Evolutionary conservation across 2,113 vertebrate species (phyloP), one percentile per base, ranked within the genome.

Genomic region (Aspidoscelis tigris): DNA sequence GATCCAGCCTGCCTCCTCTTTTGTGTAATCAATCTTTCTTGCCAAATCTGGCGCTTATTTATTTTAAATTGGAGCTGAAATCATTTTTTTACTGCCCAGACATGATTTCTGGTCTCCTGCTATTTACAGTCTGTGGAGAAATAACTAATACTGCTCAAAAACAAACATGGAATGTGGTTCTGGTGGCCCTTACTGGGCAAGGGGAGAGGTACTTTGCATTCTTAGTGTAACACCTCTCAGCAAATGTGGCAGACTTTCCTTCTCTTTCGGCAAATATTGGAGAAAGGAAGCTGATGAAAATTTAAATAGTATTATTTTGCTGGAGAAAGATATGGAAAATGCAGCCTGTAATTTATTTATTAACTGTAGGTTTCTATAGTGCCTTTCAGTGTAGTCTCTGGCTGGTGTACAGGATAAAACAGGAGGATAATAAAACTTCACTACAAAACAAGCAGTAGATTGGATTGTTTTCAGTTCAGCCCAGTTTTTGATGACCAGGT

Each of bases 111-210:
- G 24, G 55, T 20, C 47, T 11, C 7, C 21, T 73, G 43, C 70
- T 26, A 33, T 83, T 89, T 85, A 75, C 26, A 86, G 47, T 74
- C 66, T 1, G 0, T 12, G 24, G 70, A 2, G 9, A 50, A 76
- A 43, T 64, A 1, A 0, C 85, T 55, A 4, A 70, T 26, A 80
- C 84, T 87, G 66, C 43, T 43, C 53, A 18, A 58, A 83, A 83
- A 81, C 81, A 87, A 91, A 86, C 89, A 78, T 80, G 75, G 12
- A 71, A n/a, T 78, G 41, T 58, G 80, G 83, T 92, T 81, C 50
- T 0, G 0, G 20, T 14, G 50, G 12, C 1, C 70, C 81, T 76
- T 78, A 66, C 85, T 76, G 44, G 69, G 84, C 86, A 79, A n/a
- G 65, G 80, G 58, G 82, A 83, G 89, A 89, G n/a, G 55, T 84